Percentiles rank a stretch among this genome's conserved stretches.
phyloP scores from a whole-genome alignment of 2,797 vertebrate genomes.

The Anabacerthia variegaticeps region DNA sequence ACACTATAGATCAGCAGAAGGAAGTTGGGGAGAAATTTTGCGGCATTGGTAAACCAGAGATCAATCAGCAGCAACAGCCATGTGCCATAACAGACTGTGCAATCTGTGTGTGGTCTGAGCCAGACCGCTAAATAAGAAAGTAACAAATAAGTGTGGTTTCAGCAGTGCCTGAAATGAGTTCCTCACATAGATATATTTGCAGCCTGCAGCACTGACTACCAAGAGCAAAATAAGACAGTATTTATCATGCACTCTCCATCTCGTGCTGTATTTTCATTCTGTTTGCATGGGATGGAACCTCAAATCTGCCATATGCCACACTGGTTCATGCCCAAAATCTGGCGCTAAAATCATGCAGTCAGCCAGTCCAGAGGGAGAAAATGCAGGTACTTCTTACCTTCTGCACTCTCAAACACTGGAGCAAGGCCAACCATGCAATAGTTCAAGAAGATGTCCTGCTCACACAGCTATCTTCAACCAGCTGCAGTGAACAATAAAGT shows the following conservation, averaged over 20 bases:
- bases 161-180: background rate
- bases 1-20: background rate
- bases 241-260: background rate
- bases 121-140: background rate
- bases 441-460: background rate
- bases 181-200: background rate
- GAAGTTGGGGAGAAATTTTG: background rate
- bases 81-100: background rate
- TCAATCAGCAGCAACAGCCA: background rate
- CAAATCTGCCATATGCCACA: background rate
- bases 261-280: background rate
- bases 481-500: background rate
- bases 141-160: background rate
- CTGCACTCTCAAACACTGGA: background rate
- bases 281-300: background rate
- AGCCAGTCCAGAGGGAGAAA: background rate
- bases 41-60: background rate
- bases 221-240: background rate
- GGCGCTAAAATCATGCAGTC: background rate
- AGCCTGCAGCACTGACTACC: background rate
- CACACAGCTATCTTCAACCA: background rate
- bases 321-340: background rate
- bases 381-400: background rate
- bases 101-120: background rate
- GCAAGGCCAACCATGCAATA: background rate